Conservation (phyloP, 2,113 vertebrate genomes). For the Crocuta crocuta region DNA sequence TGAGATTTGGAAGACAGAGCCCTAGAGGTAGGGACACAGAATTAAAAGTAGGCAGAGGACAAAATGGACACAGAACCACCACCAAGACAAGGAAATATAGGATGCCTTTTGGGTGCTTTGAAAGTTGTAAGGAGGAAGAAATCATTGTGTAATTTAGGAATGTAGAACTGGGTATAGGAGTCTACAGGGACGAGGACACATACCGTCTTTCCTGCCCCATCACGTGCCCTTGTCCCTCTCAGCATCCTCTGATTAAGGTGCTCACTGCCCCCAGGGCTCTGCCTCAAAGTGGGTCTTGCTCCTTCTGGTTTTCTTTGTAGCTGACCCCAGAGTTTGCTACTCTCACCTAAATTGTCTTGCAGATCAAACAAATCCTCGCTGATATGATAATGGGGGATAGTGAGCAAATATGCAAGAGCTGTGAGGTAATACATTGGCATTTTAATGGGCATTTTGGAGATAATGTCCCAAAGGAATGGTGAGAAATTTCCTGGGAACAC, state of each 20-base stretch:
- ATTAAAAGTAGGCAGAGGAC: not conserved
- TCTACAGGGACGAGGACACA: not conserved
- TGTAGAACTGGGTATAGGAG: not conserved
- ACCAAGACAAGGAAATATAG: not conserved
- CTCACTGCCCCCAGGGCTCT: not conserved
- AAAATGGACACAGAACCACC: not conserved
- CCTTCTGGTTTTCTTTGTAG: not conserved
- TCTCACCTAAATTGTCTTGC: not conserved
- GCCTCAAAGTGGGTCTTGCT: not conserved
- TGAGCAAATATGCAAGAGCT: not conserved
- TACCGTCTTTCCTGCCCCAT: fast-evolving
- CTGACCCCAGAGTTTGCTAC: not conserved
- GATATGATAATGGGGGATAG: not conserved
- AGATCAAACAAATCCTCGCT: not conserved
- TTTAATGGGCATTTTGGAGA: slow-evolving; percentile 3
- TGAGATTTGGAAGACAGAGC: not conserved
- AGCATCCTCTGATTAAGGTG: not conserved
- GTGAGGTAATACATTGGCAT: not conserved
- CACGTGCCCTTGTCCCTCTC: not conserved
- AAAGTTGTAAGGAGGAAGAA: not conserved
- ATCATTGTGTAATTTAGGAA: not conserved
- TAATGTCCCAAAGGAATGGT: slow-evolving; percentile 43
- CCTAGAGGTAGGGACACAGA: not conserved
- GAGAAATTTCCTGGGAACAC: slow-evolving; percentile 13
- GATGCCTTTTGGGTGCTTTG: not conserved